Evolutionary conservation across 1,140 invertebrate genomes (phyloP), one percentile per base, ranked within the genome.

Genomic region (Phymorhynchus buccinoides): DNA sequence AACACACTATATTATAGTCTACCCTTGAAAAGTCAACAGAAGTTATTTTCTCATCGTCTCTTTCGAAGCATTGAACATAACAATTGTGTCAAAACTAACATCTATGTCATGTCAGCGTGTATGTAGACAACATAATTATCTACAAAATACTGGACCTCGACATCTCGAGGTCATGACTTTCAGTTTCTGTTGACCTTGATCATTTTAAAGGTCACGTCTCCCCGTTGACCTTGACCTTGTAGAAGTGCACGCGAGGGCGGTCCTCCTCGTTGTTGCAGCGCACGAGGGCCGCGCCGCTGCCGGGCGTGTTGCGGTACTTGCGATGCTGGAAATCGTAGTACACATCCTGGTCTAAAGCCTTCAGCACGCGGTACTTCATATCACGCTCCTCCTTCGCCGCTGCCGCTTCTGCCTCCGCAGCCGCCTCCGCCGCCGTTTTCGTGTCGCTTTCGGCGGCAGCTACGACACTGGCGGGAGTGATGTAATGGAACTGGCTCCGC

Each of bases 271-370:
- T 84, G 44, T 68, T 80, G 52, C 78, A 41, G 27, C 37, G 22
- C 1, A 37, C 9, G 32, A 44, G n/a, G 27, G 77, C 12, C n/a
- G 71, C 73, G 27, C 35, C 62, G 35, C 42, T 37, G 35, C 52
- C 68, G 30, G 75, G 42, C 1, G 71, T 68, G 32, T 68, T 83
- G 18, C 86, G 39, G 82, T 85, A 87, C 41, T 87, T 87, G 44
- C 80, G 85, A 37, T 87, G 86, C 66, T 87, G 84, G 62, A 84
- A 87, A 52, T 87, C 86, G 78, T 82, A 68, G 52, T 87, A 87
- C 37, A 87, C 86, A 35, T 87, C 86, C 48, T 87, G 84, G 62
- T 87, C 86, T 52, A 87, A 39, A 9, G 86, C 86, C 79, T 85
- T 87, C 3, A 87, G 44, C 27, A 87, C 81, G 32, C 83, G 83